These are phyloP conservation scores for Prietella phreatophila DNA, from an alignment of 2,113 vertebrate species.

Conservation along the genomic window DNA sequence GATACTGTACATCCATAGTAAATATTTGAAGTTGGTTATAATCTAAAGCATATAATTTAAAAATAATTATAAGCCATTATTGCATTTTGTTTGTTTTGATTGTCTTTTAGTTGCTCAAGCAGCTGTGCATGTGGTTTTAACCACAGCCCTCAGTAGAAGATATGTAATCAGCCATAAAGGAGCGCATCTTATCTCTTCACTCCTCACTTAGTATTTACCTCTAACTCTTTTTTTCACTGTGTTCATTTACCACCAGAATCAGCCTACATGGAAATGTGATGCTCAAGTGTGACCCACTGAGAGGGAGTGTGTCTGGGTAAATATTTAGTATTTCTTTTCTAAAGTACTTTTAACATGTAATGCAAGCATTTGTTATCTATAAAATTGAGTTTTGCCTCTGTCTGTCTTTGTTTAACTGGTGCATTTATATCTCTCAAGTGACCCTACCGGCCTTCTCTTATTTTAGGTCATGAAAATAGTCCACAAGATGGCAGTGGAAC, in stretches of 20 bases:
- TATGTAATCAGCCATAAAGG: not conserved
- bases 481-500: conserved; percentile 18
- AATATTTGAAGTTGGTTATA: not conserved
- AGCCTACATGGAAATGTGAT: conserved; percentile 61
- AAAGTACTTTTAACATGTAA: not conserved
- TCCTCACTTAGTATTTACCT: not conserved
- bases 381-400: not conserved
- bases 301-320: not conserved
- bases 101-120: not conserved
- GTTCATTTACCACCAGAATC: conserved; percentile 39
- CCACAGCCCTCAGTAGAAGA: conserved; percentile 24
- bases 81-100: not conserved
- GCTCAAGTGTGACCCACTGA: not conserved
- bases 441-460: not conserved
- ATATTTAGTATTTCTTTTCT: not conserved
- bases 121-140: conserved; percentile 21
- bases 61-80: not conserved
- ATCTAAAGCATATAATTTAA: not conserved
- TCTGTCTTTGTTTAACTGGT: not conserved
- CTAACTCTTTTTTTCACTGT: conserved; percentile 22
- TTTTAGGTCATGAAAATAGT: not conserved
- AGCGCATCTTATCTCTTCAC: not conserved
- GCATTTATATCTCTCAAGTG: not conserved
- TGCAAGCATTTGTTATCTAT: too few relatives aligned
- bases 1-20: too few relatives aligned